Base-by-base conservation (phyloP, 2,888 invertebrate genomes). In the Nomada fucata region DNA sequence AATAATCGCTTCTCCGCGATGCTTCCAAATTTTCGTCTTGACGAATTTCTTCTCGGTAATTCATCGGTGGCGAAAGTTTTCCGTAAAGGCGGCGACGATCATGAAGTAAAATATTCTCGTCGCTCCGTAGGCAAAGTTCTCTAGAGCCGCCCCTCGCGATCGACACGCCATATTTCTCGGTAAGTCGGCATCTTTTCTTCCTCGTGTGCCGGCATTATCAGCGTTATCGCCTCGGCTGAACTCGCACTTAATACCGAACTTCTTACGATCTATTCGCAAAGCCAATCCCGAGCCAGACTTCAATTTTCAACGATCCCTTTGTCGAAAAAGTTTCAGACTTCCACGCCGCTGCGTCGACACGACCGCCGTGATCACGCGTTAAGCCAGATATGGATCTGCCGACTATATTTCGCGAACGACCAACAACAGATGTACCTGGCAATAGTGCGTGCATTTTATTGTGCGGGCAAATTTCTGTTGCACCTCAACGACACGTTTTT, bases 241-340 rank as follows among this genome's bases (percentile, higher is more conserved):
- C 67, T 53, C 65, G 50, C 52, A 57, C 67, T 73, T 83, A 83
- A 82, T 83, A 74, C 63, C 73, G 7, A 81, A 71, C 47, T 82
- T 69, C 77, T 64, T 50, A 29, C 63, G 57, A n/a, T 26, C 10
- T 36, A 50, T 13, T 52, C 69, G 55, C 29, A 65, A 72, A 82
- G 69, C 64, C 76, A 73, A 83, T 69, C 73, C 55, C 36, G 36
- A 36, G 23, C 18, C 68, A 72, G 69, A 67, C 77, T 77, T 77
- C 83, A 59, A 81, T 77, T 65, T 53, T 75, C 67, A 13, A 2
- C 63, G n/a, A 20, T 23, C 52, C 83, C 74, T 82, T 82, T 83
- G 83, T 83, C 57, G 74, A 42, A 77, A 83, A 81, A 83, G 82
- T 81, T 81, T 65, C 44, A 57, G 61, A 77, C 36, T 74, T 81